These are phyloP conservation scores for Pseudomyrmex dendroicus DNA, from an alignment of 1,140 invertebrate genomes.

Conservation along the genomic window DNA sequence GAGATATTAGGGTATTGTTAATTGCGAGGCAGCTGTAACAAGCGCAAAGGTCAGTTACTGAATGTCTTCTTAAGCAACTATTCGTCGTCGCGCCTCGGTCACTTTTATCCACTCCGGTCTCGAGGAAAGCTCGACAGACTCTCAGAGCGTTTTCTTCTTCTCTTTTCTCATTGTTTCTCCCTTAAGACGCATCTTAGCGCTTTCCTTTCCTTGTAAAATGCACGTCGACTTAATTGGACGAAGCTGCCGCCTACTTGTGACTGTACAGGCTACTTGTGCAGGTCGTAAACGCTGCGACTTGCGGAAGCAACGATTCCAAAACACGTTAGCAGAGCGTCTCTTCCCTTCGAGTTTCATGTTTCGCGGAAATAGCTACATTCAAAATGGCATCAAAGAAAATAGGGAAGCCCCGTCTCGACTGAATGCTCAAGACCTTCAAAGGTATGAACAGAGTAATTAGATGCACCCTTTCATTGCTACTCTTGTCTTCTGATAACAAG, in stretches of 20 bases:
- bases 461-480: background rate
- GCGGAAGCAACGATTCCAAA: constrained; percentile 60
- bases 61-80: constrained; percentile 49
- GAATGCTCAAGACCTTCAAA: background rate
- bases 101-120: constrained; percentile 32
- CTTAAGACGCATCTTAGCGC: constrained; percentile 44
- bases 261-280: constrained; percentile 66
- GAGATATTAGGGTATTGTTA: background rate
- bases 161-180: constrained; percentile 66
- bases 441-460: background rate
- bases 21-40: constrained; percentile 9
- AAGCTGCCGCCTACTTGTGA: constrained; percentile 64
- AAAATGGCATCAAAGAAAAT: constrained; percentile 21
- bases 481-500: background rate
- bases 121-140: constrained; percentile 41
- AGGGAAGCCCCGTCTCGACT: background rate
- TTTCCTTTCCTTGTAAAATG: constrained; percentile 67
- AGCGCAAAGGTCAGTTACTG: constrained; percentile 29
- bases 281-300: constrained; percentile 35
- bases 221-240: constrained; percentile 73
- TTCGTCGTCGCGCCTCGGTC: constrained; percentile 32
- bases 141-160: constrained; percentile 32
- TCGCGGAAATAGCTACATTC: background rate
- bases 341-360: background rate
- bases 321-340: constrained; percentile 41